Percentiles rank a stretch among this genome's conserved stretches.
These are phyloP conservation scores for Rhinoraja longicauda DNA, from an alignment of 2,797 vertebrate species.

Conservation along the genomic window DNA sequence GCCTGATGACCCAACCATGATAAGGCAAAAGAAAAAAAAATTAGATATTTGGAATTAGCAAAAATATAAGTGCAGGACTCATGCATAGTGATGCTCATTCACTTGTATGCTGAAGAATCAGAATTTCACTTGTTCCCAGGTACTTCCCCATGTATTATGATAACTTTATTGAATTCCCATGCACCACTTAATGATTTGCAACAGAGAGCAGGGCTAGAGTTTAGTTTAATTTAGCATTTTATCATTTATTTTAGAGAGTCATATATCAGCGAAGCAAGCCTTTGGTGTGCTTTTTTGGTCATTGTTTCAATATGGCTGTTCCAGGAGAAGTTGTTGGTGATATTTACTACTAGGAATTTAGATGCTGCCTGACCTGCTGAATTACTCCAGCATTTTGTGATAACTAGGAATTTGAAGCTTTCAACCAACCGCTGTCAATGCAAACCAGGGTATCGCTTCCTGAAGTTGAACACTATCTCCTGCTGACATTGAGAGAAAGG, in stretches of 20 bases:
- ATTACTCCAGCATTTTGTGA: too few species aligned
- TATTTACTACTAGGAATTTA: too few species aligned
- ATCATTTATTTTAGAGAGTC: neutral
- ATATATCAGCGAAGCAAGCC: too few species aligned
- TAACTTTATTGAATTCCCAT: neutral
- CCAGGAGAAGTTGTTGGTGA: too few species aligned
- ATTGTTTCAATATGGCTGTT: too few species aligned
- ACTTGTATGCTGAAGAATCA: neutral
- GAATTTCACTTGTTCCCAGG: neutral
- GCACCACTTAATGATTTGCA: neutral
- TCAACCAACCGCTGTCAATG: too few species aligned
- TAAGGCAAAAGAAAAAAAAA: neutral
- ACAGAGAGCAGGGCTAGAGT: neutral
- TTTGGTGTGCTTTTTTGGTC: too few species aligned
- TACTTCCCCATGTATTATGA: neutral
- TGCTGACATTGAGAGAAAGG: too few species aligned
- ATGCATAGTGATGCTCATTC: neutral
- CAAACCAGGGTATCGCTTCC: too few species aligned
- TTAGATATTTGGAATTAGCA: neutral
- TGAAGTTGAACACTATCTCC: too few species aligned
- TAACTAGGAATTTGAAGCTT: too few species aligned
- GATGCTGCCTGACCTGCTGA: too few species aligned
- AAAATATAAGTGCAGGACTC: neutral
- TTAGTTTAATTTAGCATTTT: neutral
- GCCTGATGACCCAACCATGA: neutral